Evolutionary conservation across 1,140 invertebrate genomes (phyloP).

Genomic region (Whitmania pigra): DNA sequence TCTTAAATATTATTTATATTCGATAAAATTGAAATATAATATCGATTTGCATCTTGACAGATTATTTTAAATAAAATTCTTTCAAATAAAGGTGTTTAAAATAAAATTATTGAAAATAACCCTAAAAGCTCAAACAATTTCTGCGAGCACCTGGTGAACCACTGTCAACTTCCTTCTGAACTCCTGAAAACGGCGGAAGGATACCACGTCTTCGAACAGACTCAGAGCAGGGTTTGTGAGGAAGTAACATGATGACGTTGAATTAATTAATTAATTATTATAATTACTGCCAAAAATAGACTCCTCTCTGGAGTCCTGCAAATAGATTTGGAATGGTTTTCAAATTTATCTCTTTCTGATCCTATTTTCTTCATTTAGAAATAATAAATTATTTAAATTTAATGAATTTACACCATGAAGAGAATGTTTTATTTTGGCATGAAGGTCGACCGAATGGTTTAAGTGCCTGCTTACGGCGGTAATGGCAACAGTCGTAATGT

Average conservation of each 20-base stretch:
- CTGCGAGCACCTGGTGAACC: constrained; percentile 37
- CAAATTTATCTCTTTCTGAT: not conserved
- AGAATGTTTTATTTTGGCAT: too few species aligned
- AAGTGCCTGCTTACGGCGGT: too few species aligned
- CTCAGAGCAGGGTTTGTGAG: constrained; percentile 29
- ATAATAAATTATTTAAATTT: too few species aligned
- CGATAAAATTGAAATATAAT: too few species aligned
- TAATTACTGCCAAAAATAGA: not conserved
- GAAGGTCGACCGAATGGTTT: too few species aligned
- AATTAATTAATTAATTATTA: not conserved
- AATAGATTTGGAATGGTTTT: not conserved
- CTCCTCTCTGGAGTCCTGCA: not conserved
- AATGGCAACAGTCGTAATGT: too few species aligned
- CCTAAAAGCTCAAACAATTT: constrained; percentile 15
- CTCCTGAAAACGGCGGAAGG: constrained; percentile 43
- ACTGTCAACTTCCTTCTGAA: constrained; percentile 40
- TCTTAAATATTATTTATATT: too few species aligned
- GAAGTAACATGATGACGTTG: not conserved
- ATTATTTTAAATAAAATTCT: not conserved
- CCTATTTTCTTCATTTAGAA: too few species aligned
- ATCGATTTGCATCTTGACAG: not conserved
- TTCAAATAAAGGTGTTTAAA: too few species aligned
- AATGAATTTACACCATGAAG: too few species aligned
- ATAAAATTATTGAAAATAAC: too few species aligned
- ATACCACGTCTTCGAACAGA: constrained; percentile 46